Evolutionary conservation across 2,888 invertebrate species (phyloP).

Genomic region (Ectemnius continuus): DNA sequence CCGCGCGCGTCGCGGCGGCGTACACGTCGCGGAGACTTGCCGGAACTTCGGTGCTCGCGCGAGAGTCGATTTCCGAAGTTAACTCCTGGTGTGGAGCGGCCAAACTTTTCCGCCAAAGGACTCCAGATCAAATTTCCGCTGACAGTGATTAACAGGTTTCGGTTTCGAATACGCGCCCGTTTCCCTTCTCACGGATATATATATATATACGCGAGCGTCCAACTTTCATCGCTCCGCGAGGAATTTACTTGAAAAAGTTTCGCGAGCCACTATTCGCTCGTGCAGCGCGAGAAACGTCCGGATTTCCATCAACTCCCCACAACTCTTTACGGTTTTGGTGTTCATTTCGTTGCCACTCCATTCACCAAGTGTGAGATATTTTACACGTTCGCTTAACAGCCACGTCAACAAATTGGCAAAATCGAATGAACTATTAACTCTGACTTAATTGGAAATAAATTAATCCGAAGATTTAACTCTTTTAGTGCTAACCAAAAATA

Average conservation of each 20-base stretch:
- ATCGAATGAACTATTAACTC: too few relatives aligned
- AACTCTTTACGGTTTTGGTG: slow-evolving; percentile 6
- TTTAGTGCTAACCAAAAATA: too few relatives aligned
- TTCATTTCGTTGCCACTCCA: background rate
- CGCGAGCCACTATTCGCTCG: background rate
- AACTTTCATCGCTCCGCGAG: slow-evolving; percentile 1
- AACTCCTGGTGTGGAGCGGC: background rate
- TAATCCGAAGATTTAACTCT: too few relatives aligned
- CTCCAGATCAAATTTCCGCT: slow-evolving; percentile 11
- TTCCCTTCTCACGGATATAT: background rate
- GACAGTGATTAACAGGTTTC: slow-evolving; percentile 18
- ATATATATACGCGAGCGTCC: background rate
- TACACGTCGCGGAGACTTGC: too few relatives aligned
- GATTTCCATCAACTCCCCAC: background rate
- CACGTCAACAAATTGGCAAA: too few relatives aligned
- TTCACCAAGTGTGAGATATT: too few relatives aligned
- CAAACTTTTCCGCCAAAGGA: background rate
- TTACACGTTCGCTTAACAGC: too few relatives aligned
- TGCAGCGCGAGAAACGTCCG: too few relatives aligned
- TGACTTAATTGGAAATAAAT: too few relatives aligned
- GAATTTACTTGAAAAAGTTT: slow-evolving; percentile 24
- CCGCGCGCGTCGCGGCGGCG: too few relatives aligned
- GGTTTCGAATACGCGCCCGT: slow-evolving; percentile 11
- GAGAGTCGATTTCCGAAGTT: slow-evolving; percentile 2
- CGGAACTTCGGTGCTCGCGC: too few relatives aligned